Conservation (phyloP, 2,888 invertebrate species). For the Leptarthrus brevirostris region DNA sequence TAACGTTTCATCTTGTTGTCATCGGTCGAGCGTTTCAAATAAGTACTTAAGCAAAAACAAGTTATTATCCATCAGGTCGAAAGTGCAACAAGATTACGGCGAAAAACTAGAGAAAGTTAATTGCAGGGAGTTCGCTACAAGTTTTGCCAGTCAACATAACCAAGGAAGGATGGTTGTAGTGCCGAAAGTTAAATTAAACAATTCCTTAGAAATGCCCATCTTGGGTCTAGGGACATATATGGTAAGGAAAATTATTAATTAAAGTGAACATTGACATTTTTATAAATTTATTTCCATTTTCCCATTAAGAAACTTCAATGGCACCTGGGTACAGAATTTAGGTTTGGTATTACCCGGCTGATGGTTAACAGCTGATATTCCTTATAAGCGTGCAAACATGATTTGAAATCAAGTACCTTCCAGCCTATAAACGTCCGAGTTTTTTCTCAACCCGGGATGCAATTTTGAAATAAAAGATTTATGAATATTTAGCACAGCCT, state of each 20-base stretch:
- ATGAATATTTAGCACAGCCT: too few relatives aligned
- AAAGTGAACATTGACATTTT: too few relatives aligned
- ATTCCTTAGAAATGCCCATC: constrained; percentile 71
- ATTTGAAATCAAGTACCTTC: too few relatives aligned
- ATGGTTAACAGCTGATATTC: not conserved
- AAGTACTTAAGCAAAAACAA: not conserved
- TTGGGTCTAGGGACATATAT: constrained; percentile 75
- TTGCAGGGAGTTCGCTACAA: not conserved
- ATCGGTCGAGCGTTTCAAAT: constrained; percentile 38
- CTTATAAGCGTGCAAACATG: too few relatives aligned
- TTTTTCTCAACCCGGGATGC: too few relatives aligned
- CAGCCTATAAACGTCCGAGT: too few relatives aligned
- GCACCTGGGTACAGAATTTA: too few relatives aligned
- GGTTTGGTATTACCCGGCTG: not conserved
- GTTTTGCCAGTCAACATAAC: too few relatives aligned
- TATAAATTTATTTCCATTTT: too few relatives aligned
- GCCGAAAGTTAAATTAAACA: constrained; percentile 69
- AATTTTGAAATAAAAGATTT: too few relatives aligned
- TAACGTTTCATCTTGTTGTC: constrained; percentile 32
- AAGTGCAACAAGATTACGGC: not conserved
- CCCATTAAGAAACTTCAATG: too few relatives aligned
- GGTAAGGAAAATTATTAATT: constrained; percentile 62
- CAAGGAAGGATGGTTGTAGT: constrained; percentile 5
- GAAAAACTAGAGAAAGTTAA: not conserved
- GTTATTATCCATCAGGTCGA: not conserved